phyloP scores from a whole-genome alignment of 1,140 invertebrate genomes.

The Drosophila melanogaster region DNA sequence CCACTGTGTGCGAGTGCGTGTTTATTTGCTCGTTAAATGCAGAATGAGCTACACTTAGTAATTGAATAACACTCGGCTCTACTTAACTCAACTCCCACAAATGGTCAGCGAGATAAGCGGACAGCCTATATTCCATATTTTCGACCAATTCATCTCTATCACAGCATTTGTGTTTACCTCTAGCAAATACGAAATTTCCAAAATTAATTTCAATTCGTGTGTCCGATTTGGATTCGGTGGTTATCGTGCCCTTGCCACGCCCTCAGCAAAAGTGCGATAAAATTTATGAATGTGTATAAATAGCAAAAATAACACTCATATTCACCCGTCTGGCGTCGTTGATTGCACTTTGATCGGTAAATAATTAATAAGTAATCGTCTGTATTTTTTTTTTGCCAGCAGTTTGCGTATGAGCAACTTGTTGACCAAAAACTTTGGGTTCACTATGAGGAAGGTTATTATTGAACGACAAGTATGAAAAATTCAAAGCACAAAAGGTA shows the following conservation, averaged over 20 bases:
- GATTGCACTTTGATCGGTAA: constrained; percentile 63
- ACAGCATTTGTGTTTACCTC: constrained; percentile 44
- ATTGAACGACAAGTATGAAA: background rate
- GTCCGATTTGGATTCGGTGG: constrained; percentile 9
- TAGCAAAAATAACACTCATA: constrained; percentile 26
- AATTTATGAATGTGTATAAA: constrained; percentile 53
- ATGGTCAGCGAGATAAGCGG: constrained; percentile 58
- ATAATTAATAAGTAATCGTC: constrained; percentile 37
- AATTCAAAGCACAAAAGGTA: background rate
- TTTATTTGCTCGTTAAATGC: constrained; percentile 63
- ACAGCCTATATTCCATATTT: background rate
- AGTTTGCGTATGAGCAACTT: constrained; percentile 30
- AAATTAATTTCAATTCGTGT: constrained; percentile 58
- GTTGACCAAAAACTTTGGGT: constrained; percentile 20
- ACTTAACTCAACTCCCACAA: constrained; percentile 43
- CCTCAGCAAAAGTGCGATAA: constrained; percentile 29
- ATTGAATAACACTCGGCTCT: constrained; percentile 63
- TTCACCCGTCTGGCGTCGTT: background rate
- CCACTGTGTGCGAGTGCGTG: constrained; percentile 18
- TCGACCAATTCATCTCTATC: constrained; percentile 19
- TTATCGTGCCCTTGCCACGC: constrained; percentile 34
- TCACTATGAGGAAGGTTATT: background rate
- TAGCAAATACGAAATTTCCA: constrained; percentile 53
- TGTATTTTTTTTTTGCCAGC: constrained; percentile 10
- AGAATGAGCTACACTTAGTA: constrained; percentile 71